Conservation (phyloP, 92 coral and sea anemone species). For the Epizoanthus fatuus region DNA sequence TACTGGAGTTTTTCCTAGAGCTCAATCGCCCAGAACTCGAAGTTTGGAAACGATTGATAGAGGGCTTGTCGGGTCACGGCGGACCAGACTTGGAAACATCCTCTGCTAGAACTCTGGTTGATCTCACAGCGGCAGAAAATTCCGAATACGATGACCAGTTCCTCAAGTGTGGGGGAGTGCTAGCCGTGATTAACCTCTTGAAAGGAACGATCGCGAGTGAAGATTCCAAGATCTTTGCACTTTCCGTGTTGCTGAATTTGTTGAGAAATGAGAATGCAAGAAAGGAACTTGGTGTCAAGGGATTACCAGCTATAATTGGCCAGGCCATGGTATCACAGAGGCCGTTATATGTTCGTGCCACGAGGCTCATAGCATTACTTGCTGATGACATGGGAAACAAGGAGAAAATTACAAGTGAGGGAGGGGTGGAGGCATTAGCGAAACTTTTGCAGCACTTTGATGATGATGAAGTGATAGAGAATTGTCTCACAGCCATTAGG, state of each 20-base stretch:
- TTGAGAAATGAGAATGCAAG: slow-evolving; percentile 60
- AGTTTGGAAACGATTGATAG: slow-evolving; percentile 84
- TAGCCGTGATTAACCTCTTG: slow-evolving; percentile 74
- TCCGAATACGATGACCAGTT: slow-evolving; percentile 71
- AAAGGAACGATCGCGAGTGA: slow-evolving; percentile 76
- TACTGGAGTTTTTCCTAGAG: slow-evolving; percentile 86
- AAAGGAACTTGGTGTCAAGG: slow-evolving; percentile 58
- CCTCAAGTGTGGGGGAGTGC: slow-evolving; percentile 73
- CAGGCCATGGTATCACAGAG: slow-evolving; percentile 78
- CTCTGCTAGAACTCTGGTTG: slow-evolving; percentile 82
- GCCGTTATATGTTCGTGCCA: slow-evolving; percentile 78
- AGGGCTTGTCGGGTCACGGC: slow-evolving; percentile 59
- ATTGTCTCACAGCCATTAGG: slow-evolving; percentile 79
- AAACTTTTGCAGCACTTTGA: slow-evolving; percentile 70
- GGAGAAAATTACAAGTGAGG: slow-evolving; percentile 79
- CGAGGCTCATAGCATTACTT: slow-evolving; percentile 81
- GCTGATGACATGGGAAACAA: slow-evolving; percentile 74
- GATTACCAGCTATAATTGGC: slow-evolving; percentile 74
- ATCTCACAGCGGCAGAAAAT: slow-evolving; percentile 77
- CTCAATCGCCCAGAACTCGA: slow-evolving; percentile 74
- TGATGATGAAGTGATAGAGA: slow-evolving; percentile 86
- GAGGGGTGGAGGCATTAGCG: slow-evolving; percentile 87
- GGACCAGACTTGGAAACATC: slow-evolving; percentile 76
- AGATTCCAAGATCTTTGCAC: slow-evolving; percentile 76
- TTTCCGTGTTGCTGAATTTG: slow-evolving; percentile 81